phyloP scores from a whole-genome alignment of 2,113 vertebrate species.

The Ictidomys tridecemlineatus region DNA sequence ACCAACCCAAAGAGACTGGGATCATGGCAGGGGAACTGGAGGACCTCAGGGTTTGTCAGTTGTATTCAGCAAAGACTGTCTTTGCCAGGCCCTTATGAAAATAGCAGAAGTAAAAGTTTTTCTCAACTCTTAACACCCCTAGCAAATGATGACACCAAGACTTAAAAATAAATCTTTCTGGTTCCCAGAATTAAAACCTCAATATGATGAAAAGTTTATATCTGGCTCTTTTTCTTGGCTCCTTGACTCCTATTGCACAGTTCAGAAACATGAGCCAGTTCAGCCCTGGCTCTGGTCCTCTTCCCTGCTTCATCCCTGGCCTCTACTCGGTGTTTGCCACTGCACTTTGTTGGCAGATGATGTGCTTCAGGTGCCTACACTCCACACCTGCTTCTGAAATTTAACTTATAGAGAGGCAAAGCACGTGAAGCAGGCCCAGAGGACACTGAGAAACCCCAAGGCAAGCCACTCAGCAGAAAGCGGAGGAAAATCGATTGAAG shows the following conservation, averaged over 20 bases:
- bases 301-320: neutral
- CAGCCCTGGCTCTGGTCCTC: neutral
- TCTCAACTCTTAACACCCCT: neutral
- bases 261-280: neutral
- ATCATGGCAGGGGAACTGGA: rapidly evolving
- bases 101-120: neutral
- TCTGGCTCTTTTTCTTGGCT: constrained; percentile 10
- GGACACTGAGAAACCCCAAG: neutral
- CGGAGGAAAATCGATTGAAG: neutral
- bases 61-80: neutral
- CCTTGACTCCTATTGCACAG: neutral
- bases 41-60: neutral
- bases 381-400: neutral
- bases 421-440: neutral
- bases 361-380: neutral
- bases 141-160: neutral
- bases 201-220: neutral
- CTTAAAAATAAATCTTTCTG: constrained; percentile 58
- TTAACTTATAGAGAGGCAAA: neutral
- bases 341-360: neutral
- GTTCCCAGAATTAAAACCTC: neutral
- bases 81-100: neutral
- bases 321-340: neutral
- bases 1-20: rapidly evolving
- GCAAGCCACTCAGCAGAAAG: neutral